Evolutionary conservation across 2,113 vertebrate species (phyloP).

Genomic region (Phycodurus eques): DNA sequence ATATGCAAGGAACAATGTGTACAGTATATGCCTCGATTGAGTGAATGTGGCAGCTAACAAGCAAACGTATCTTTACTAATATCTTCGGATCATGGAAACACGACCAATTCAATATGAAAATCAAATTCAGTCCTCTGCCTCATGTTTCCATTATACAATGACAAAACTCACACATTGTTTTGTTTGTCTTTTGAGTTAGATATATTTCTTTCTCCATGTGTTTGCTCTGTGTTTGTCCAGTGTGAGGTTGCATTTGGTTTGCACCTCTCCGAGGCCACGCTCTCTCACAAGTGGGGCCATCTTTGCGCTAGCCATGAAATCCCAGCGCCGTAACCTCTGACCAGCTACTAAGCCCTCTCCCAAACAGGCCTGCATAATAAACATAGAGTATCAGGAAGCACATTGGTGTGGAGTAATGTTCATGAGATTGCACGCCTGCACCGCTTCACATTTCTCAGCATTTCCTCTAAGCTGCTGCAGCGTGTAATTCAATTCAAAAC

Average conservation of each 20-base stretch:
- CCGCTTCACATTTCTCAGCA: constrained; percentile 15
- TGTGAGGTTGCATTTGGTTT: constrained; percentile 54
- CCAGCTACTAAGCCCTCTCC: constrained; percentile 50
- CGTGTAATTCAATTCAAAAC: constrained; percentile 40
- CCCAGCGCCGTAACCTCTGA: constrained; percentile 49
- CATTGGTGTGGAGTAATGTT: constrained; percentile 15
- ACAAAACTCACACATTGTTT: background rate
- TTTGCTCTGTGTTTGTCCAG: constrained; percentile 32
- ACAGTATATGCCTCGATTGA: background rate
- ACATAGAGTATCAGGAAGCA: constrained; percentile 46
- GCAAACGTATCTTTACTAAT: background rate
- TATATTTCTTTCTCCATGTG: constrained; percentile 17
- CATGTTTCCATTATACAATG: no score
- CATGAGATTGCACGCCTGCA: constrained; percentile 33
- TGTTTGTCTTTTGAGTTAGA: background rate
- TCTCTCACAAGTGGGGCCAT: constrained; percentile 55
- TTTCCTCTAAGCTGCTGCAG: constrained; percentile 7
- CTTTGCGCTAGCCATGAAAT: constrained; percentile 61
- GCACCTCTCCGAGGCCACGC: constrained; percentile 34
- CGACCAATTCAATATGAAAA: background rate
- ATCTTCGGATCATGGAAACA: background rate
- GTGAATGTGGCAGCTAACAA: background rate
- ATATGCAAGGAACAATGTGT: background rate
- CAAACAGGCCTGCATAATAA: constrained; percentile 52
- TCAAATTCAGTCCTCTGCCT: no score